A percentile compares a stretch with the other conserved stretches of the same genome.
Conservation (phyloP, 2,888 invertebrate genomes). For the Amiota communis region DNA sequence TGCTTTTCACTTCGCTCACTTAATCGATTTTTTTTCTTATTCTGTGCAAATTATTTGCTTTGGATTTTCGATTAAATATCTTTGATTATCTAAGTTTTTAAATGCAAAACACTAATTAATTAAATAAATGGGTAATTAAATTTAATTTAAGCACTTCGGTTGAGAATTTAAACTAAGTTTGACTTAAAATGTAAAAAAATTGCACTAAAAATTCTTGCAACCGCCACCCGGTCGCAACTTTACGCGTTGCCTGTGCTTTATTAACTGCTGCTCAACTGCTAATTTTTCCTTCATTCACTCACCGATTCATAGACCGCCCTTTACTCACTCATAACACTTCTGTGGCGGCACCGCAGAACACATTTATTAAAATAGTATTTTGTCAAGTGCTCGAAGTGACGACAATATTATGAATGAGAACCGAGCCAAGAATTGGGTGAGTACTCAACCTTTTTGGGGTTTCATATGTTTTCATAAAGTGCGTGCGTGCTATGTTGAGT, state of each 20-base stretch:
- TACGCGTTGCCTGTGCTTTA: neutral
- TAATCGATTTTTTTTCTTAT: constrained; percentile 11
- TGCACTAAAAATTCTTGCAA: neutral
- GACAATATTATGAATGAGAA: too few relatives aligned
- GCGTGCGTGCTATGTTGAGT: neutral
- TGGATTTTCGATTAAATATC: neutral
- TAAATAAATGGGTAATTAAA: neutral
- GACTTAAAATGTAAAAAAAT: constrained; percentile 9
- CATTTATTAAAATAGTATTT: neutral
- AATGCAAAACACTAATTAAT: constrained; percentile 4
- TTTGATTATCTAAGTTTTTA: neutral
- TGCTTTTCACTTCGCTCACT: neutral
- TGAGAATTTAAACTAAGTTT: neutral
- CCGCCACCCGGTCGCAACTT: neutral
- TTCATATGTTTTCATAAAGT: too few relatives aligned
- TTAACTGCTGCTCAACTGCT: neutral
- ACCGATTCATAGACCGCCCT: neutral
- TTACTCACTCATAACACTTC: neutral
- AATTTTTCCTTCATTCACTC: neutral
- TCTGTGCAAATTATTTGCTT: neutral
- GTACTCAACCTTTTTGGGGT: too few relatives aligned
- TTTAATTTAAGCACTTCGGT: neutral
- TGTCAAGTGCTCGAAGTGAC: neutral
- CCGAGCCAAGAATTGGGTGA: neutral
- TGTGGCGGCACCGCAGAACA: neutral